Evolutionary conservation across 2,113 vertebrate species (phyloP), one percentile per base, ranked within the genome.

Genomic region (Falcunculus frontatus): DNA sequence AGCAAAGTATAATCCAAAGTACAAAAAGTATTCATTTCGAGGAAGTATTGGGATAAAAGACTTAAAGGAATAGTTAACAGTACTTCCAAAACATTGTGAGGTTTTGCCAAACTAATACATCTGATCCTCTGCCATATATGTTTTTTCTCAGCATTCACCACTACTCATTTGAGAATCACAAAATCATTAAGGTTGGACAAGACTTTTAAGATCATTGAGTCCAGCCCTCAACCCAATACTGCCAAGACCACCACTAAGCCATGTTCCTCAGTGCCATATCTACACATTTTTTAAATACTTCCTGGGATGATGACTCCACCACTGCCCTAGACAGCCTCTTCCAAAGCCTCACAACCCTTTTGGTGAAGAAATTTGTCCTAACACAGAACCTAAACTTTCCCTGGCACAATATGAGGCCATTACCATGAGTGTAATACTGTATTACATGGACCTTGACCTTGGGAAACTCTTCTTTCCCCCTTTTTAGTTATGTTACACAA

Each of bases 341-440:
- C 53, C 39, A 53, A 83, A 60, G 53, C 23, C n/a, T 41, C 44
- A 67, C 20, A 75, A 46, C 3, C 16, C 7, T 82, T 75, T 10
- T 6, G 8, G 9, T n/a, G 53, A 41, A 68, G 6, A 46, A 32
- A 13, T 22, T 35, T 35, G 35, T 68, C 4, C 20, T 26, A 62
- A 62, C 16, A 62, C 6, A 39, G 16, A 55, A 55, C 30, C n/a
- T 68, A 75, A 60, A 74, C 17, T 13, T 62, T 47, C 18, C n/a
- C 35, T 68, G n/a, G 20, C 1, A 0, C 47, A 89, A 68, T 4
- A 30, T 2, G 1, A 55, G 13, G 41, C 16, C 19, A 4, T 23
- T n/a, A 47, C 33, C 25, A 11, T n/a, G 30, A 63, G 6, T 10
- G 7, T 21, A 82, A 74, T 12, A 33, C 16, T 25, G 11, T 59